A percentile compares a stretch with the other conserved stretches of the same genome.
phyloP scores from a whole-genome alignment of 2,797 vertebrate species.

The Tamandua tetradactyla region DNA sequence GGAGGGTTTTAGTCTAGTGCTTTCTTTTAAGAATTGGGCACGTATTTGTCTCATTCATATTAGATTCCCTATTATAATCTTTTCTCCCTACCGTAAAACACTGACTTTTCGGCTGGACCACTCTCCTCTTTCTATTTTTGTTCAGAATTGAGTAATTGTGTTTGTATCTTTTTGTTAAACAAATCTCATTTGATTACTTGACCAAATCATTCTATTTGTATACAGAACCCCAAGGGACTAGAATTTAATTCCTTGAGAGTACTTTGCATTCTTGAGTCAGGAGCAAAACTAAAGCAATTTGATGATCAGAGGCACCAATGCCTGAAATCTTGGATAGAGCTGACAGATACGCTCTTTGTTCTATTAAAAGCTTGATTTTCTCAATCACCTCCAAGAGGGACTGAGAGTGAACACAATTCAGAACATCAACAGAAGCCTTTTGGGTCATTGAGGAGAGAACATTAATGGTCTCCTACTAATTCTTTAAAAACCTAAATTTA shows the following conservation, averaged over 20 bases:
- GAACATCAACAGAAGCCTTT: not conserved
- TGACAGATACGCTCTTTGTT: slow-evolving; percentile 61
- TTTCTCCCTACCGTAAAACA: slow-evolving; percentile 14
- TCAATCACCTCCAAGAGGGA: slow-evolving; percentile 29
- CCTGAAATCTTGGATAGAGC: slow-evolving; percentile 24
- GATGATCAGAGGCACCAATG: slow-evolving; percentile 48
- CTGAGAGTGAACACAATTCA: slow-evolving; percentile 44
- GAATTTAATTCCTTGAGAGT: slow-evolving; percentile 61
- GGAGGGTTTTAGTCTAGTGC: not conserved
- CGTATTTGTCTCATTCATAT: not conserved
- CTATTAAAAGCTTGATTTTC: slow-evolving; percentile 62
- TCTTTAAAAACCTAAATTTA: slow-evolving; percentile 50
- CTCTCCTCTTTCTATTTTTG: slow-evolving; percentile 28
- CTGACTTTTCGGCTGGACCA: not conserved
- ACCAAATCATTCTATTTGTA: slow-evolving; percentile 72
- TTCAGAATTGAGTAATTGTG: slow-evolving; percentile 67
- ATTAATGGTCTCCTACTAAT: slow-evolving; percentile 31
- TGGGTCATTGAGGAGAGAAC: not conserved
- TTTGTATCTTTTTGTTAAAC: slow-evolving; percentile 60
- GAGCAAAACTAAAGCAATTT: slow-evolving; percentile 67
- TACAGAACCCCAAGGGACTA: slow-evolving; percentile 58
- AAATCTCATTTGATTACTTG: slow-evolving; percentile 75
- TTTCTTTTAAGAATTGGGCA: not conserved
- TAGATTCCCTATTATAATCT: not conserved
- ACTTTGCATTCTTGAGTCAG: slow-evolving; percentile 69